A percentile compares a stretch with the other conserved stretches of the same genome.
Evolutionary conservation across 2,797 vertebrate genomes (phyloP).

Genomic region (Pseudochirops cupreus): DNA sequence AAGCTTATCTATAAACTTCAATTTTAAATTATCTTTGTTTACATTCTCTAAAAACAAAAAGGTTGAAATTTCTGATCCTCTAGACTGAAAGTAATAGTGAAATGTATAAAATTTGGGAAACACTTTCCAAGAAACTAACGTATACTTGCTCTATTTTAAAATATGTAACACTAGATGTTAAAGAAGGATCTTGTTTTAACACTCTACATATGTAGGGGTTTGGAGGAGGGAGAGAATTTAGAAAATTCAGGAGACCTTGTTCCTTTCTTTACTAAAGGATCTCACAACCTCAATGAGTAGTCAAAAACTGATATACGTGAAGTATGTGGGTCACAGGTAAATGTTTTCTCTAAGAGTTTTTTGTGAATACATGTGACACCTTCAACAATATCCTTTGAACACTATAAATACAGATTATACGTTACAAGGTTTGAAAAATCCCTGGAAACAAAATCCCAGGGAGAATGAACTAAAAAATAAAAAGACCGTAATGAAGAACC

Average conservation of each 20-base stretch:
- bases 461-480: neutral
- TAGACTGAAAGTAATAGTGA: constrained; percentile 30
- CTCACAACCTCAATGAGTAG: neutral
- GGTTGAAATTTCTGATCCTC: constrained; percentile 21
- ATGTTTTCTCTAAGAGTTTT: neutral
- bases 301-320: neutral
- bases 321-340: neutral
- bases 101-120: constrained; percentile 51
- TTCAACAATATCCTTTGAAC: constrained; percentile 16
- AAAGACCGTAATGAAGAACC: neutral
- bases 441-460: constrained; percentile 34
- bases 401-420: constrained; percentile 5
- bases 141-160: neutral
- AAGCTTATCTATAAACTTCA: constrained; percentile 16
- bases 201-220: no score
- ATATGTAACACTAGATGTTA: neutral
- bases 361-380: neutral
- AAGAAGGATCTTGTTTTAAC: neutral
- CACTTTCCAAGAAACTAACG: constrained; percentile 2
- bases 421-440: neutral
- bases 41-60: constrained; percentile 1
- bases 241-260: constrained; percentile 35
- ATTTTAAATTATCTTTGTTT: constrained; percentile 6
- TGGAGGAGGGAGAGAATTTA: neutral
- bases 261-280: neutral